phyloP scores from a whole-genome alignment of 2,888 invertebrate genomes.

The Octonoba sinensis region DNA sequence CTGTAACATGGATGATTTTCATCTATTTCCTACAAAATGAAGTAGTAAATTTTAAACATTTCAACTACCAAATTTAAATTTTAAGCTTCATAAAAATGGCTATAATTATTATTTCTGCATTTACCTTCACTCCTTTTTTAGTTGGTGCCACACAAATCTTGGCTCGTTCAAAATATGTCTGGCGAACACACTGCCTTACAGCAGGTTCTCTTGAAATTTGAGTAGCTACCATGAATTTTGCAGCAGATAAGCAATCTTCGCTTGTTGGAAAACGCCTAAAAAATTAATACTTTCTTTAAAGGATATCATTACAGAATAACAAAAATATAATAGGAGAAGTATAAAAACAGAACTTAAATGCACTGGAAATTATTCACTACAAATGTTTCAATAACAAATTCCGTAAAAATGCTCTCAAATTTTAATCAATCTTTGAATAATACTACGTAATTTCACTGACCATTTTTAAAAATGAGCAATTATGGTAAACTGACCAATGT shows the following conservation, averaged over 20 bases:
- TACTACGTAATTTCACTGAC: too few relatives aligned
- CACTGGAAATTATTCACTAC: not conserved
- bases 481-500: too few relatives aligned
- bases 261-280: slow-evolving; percentile 78
- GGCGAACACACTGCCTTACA: slow-evolving; percentile 86
- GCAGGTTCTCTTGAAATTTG: slow-evolving; percentile 93
- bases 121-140: slow-evolving; percentile 84
- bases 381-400: too few relatives aligned
- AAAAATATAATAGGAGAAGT: slow-evolving; percentile 18
- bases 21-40: slow-evolving; percentile 82
- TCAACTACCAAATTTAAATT: not conserved
- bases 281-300: slow-evolving; percentile 2
- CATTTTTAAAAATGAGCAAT: too few relatives aligned
- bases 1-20: slow-evolving; percentile 90
- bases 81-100: not conserved
- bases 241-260: slow-evolving; percentile 89
- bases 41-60: not conserved
- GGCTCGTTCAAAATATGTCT: slow-evolving; percentile 89
- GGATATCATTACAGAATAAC: not conserved
- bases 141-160: slow-evolving; percentile 86
- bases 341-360: slow-evolving; percentile 44
- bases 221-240: slow-evolving; percentile 93
- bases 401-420: too few relatives aligned
- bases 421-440: too few relatives aligned
- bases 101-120: not conserved